These are phyloP conservation scores for Toxotes jaculatrix DNA, from an alignment of 2,113 vertebrate species.

Conservation along the genomic window DNA sequence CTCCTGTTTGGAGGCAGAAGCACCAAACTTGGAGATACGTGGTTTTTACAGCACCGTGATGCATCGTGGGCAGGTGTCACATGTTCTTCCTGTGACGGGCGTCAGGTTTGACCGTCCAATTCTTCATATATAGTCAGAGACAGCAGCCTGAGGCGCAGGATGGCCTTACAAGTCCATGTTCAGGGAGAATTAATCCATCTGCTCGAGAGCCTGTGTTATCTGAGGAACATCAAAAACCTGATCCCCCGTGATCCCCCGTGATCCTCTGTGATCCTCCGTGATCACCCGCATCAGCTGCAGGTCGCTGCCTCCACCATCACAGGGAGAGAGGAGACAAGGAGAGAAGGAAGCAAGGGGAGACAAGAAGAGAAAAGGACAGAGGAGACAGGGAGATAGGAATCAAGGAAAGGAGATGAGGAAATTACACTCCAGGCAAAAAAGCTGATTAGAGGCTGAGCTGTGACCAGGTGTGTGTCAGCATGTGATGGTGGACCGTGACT, in stretches of 20 bases:
- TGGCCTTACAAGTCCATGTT: slow-evolving; percentile 70
- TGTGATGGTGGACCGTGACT: too few species aligned
- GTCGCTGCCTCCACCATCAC: not conserved
- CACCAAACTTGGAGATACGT: slow-evolving; percentile 40
- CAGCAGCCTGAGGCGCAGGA: slow-evolving; percentile 14
- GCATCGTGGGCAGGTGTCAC: slow-evolving; percentile 36
- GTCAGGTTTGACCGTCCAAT: not conserved
- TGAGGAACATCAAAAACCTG: too few species aligned
- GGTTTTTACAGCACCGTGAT: slow-evolving; percentile 26
- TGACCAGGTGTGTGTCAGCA: too few species aligned
- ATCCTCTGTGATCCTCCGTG: not conserved
- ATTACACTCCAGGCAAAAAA: too few species aligned
- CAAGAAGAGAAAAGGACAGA: not conserved
- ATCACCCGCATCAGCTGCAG: slow-evolving; percentile 27
- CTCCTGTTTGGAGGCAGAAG: not conserved
- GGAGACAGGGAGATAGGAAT: too few species aligned
- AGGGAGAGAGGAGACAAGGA: not conserved
- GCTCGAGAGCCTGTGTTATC: not conserved
- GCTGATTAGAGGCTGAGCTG: too few species aligned
- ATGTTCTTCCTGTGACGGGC: not conserved
- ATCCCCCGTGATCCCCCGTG: not conserved
- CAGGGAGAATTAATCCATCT: slow-evolving; percentile 14
- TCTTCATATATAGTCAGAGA: slow-evolving; percentile 61
- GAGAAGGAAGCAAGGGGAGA: not conserved
- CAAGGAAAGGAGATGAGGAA: too few species aligned